Evolutionary conservation across 2,797 vertebrate species (phyloP).

Genomic region (Hydrocynus forskahlii): DNA sequence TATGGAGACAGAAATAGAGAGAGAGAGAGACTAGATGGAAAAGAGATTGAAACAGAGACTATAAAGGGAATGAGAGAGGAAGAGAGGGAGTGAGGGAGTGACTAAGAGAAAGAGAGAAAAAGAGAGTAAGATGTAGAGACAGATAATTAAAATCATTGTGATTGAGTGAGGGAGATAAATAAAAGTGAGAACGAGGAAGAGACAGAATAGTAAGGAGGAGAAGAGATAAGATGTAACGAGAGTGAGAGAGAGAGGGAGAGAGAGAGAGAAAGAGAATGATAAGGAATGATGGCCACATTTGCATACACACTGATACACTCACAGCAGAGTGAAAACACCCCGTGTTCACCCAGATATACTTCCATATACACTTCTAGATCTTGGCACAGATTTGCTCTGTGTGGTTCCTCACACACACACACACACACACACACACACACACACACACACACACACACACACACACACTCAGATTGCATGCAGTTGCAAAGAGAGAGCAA

Average conservation of each 20-base stretch:
- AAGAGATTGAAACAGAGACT: background rate
- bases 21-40: background rate
- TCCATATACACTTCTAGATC: no score
- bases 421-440: background rate
- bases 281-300: slow-evolving; percentile 34
- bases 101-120: background rate
- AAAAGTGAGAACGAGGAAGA: background rate
- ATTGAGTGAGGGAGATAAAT: background rate
- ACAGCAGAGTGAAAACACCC: slow-evolving; percentile 36
- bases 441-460: background rate
- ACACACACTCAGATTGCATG: slow-evolving; percentile 29
- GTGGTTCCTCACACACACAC: background rate
- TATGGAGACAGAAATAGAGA: slow-evolving; percentile 18
- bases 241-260: background rate
- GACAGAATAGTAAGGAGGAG: background rate
- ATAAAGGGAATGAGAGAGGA: background rate
- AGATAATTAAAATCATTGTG: no score
- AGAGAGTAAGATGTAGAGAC: background rate
- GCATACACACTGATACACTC: slow-evolving; percentile 44
- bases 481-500: slow-evolving; percentile 13
- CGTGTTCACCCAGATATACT: no score
- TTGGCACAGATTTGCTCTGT: background rate
- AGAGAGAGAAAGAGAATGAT: background rate
- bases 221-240: no score
- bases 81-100: background rate